Conservation (phyloP, 1,140 invertebrate species). For the Vanessa tameamea region DNA sequence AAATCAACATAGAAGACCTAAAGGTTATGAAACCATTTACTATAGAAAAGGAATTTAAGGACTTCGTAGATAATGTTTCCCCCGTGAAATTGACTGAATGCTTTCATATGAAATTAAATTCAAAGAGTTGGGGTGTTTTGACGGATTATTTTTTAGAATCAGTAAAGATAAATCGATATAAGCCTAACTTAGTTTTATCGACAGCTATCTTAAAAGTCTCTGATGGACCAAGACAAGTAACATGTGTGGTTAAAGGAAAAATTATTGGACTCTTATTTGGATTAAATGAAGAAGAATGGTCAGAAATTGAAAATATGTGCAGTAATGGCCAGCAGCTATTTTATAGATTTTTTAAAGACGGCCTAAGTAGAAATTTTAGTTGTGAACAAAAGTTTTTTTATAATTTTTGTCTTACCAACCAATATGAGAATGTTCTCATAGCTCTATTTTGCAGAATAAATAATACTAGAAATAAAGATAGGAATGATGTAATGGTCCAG, state of each 20-base stretch:
- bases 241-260: constrained; percentile 63
- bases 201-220: constrained; percentile 60
- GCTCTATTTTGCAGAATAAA: constrained; percentile 55
- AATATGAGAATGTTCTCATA: constrained; percentile 56
- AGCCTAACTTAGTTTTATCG: constrained; percentile 45
- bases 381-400: constrained; percentile 72
- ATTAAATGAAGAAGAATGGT: constrained; percentile 59
- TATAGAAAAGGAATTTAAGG: constrained; percentile 32
- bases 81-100: constrained; percentile 65
- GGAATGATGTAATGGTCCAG: constrained; percentile 59
- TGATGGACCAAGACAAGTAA: constrained; percentile 62
- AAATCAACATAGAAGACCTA: not conserved
- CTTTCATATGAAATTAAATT: constrained; percentile 49
- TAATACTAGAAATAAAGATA: constrained; percentile 65
- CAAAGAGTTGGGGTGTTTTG: constrained; percentile 62
- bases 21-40: constrained; percentile 13
- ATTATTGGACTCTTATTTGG: constrained; percentile 61
- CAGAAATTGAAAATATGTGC: constrained; percentile 64
- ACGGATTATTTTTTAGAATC: constrained; percentile 70
- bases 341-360: constrained; percentile 71
- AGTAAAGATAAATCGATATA: constrained; percentile 63
- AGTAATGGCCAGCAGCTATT: constrained; percentile 57
- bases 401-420: constrained; percentile 65
- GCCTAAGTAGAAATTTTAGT: constrained; percentile 56
- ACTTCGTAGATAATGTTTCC: constrained; percentile 47